A percentile compares a stretch with the other conserved stretches of the same genome.
These are phyloP conservation scores for Willowsia nigromaculata DNA, from an alignment of 2,888 invertebrate genomes.

Conservation along the genomic window DNA sequence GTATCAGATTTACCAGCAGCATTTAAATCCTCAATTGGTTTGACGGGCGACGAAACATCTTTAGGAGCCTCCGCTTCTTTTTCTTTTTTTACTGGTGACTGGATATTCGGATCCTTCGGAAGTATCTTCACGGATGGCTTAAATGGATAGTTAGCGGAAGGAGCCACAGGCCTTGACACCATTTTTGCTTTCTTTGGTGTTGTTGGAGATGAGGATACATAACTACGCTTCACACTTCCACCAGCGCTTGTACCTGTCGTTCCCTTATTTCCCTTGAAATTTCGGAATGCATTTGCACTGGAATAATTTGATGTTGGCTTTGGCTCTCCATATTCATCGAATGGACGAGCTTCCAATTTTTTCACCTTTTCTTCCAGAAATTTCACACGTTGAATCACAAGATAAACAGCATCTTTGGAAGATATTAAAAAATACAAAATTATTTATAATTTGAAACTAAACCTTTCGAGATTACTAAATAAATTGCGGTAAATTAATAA, in stretches of 20 bases:
- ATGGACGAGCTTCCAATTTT: constrained; percentile 39
- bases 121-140: constrained; percentile 55
- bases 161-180: constrained; percentile 4
- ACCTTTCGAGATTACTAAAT: no score
- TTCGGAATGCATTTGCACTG: constrained; percentile 38
- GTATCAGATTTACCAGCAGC: background rate
- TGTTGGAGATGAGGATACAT: background rate
- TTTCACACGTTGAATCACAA: constrained; percentile 66
- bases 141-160: constrained; percentile 43
- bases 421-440: background rate
- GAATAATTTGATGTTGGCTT: constrained; percentile 53
- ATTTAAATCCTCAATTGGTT: background rate
- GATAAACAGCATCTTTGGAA: constrained; percentile 68
- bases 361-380: constrained; percentile 65
- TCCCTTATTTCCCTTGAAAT: background rate
- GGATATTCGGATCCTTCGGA: constrained; percentile 17
- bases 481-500: no score
- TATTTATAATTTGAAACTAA: background rate
- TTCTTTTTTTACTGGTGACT: constrained; percentile 20
- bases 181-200: constrained; percentile 51
- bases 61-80: background rate
- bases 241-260: no score
- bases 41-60: background rate
- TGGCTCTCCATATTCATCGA: constrained; percentile 11
- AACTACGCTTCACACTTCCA: constrained; percentile 22